Percentiles rank a stretch among this genome's conserved stretches.
Evolutionary conservation across 2,888 invertebrate genomes (phyloP).

Genomic region (Drosophila melanosoma): DNA sequence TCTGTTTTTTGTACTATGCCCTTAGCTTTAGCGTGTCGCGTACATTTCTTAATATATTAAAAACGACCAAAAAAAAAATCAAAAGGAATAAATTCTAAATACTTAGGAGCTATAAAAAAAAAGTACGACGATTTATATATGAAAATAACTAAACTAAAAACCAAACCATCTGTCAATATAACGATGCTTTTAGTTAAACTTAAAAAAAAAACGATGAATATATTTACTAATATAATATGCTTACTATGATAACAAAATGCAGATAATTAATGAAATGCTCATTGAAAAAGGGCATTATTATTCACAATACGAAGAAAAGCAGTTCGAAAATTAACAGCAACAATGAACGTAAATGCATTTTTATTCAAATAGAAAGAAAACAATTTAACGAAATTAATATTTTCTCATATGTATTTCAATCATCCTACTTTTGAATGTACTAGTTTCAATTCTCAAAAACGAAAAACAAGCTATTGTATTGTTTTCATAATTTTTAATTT

Average conservation of each 20-base stretch:
- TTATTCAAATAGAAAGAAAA: constrained; percentile 53
- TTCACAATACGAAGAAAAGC: constrained; percentile 44
- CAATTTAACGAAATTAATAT: constrained; percentile 31
- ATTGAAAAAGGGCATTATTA: constrained; percentile 18
- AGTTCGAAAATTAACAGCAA: constrained; percentile 37
- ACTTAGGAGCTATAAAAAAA: constrained; percentile 35
- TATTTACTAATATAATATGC: constrained; percentile 47
- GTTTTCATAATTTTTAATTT: constrained; percentile 22
- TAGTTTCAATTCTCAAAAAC: constrained; percentile 31
- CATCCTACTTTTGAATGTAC: constrained; percentile 13
- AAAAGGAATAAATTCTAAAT: constrained; percentile 43
- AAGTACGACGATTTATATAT: constrained; percentile 40
- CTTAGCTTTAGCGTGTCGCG: constrained; percentile 49
- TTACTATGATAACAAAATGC: constrained; percentile 47
- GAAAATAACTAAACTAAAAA: constrained; percentile 20
- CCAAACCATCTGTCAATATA: constrained; percentile 19
- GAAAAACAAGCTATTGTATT: constrained; percentile 12
- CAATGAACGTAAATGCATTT: constrained; percentile 69
- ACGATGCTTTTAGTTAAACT: constrained; percentile 70
- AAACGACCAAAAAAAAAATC: constrained; percentile 66
- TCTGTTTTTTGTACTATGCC: constrained; percentile 58
- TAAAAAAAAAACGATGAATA: constrained; percentile 42
- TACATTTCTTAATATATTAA: constrained; percentile 47
- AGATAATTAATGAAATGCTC: constrained; percentile 35
- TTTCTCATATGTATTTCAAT: constrained; percentile 45